Evolutionary conservation across 2,888 invertebrate species (phyloP), one percentile per base, ranked within the genome.

Genomic region (Desoria tigrina): DNA sequence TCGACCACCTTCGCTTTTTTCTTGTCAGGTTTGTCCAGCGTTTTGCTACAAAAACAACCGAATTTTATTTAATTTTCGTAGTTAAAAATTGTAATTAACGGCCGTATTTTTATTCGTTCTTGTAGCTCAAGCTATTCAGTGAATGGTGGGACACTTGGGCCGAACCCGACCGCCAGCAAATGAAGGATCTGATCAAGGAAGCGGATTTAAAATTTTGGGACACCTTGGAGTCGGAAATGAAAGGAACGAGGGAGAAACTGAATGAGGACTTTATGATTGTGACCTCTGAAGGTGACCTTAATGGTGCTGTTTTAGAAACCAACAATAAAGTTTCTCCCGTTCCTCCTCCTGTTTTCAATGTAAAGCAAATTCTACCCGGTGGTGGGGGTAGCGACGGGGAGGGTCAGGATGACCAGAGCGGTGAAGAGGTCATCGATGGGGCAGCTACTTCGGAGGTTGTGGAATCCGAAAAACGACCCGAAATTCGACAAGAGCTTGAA

Each of bases 91-190:
- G 9, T 42, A 21, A 9, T 57, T 37, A 39, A n/a, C 7, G 4
- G 39, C 42, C 16, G 9, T 9, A 49, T 45, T 9, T 42, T 61
- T 45, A 4, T 45, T 18, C 16, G n/a, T 9, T 18, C 4, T 45
- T 63, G 16, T 42, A 76, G 76, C 42, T 73, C 0, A 76, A 76
- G 37, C 61, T 76, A 42, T 74, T 76, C 59, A 76, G 73, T 28
- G 76, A 76, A 23, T 76, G 76, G 76, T 76, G 74, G 73, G 57
- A 37, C 11, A 65, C 69, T 3, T 76, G 74, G 74, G 27, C 28
- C 21, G 69, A 70, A 21, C 59, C 24, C 14, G 74, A 74, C 11
- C 61, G 64, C 26, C 68, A 73, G 14, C 64, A 67, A n/a, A 59
- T 72, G 21, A 72, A 59, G 1, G 32, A 59, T 1, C 16, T 61